These are phyloP conservation scores for Chelon auratus DNA, from an alignment of 2,797 vertebrate species.

Conservation along the genomic window DNA sequence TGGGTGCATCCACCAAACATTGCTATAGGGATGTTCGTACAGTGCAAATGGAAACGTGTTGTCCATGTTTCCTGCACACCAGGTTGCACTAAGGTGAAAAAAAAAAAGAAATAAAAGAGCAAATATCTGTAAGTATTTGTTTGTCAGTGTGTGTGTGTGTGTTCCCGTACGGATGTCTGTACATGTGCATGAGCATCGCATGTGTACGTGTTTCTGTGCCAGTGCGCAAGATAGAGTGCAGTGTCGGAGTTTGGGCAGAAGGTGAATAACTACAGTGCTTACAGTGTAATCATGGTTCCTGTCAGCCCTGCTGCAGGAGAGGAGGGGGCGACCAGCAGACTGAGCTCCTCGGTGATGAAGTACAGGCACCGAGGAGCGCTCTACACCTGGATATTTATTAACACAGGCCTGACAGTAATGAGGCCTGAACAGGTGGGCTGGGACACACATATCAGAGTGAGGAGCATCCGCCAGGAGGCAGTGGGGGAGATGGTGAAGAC, in stretches of 20 bases:
- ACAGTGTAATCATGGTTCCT: constrained; percentile 88
- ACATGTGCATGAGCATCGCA: constrained; percentile 47
- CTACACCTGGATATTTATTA: constrained; percentile 90
- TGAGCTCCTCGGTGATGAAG: constrained; percentile 85
- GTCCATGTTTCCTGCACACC: constrained; percentile 55
- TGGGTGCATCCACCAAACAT: constrained; percentile 40
- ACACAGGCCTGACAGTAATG: constrained; percentile 88
- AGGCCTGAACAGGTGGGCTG: constrained; percentile 88
- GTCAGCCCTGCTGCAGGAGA: constrained; percentile 82
- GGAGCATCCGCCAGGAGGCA: constrained; percentile 81
- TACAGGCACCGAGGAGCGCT: constrained; percentile 81
- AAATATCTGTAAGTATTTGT: constrained; percentile 80
- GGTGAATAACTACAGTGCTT: constrained; percentile 89
- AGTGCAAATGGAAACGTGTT: constrained; percentile 62
- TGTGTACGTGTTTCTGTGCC: constrained; percentile 65
- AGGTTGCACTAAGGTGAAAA: constrained; percentile 60
- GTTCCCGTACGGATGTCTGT: constrained; percentile 55
- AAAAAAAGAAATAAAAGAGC: constrained; percentile 77
- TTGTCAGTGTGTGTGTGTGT: constrained; percentile 68
- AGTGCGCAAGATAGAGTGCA: constrained; percentile 83
- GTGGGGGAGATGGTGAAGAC: constrained; percentile 73
- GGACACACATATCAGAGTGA: constrained; percentile 84
- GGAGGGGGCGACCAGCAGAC: constrained; percentile 78
- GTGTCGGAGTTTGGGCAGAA: constrained; percentile 86
- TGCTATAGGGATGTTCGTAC: constrained; percentile 54